Percentiles rank a stretch among this genome's conserved stretches.
Conservation (phyloP, 2,888 invertebrate genomes). For the Pilophorus perplexus region DNA sequence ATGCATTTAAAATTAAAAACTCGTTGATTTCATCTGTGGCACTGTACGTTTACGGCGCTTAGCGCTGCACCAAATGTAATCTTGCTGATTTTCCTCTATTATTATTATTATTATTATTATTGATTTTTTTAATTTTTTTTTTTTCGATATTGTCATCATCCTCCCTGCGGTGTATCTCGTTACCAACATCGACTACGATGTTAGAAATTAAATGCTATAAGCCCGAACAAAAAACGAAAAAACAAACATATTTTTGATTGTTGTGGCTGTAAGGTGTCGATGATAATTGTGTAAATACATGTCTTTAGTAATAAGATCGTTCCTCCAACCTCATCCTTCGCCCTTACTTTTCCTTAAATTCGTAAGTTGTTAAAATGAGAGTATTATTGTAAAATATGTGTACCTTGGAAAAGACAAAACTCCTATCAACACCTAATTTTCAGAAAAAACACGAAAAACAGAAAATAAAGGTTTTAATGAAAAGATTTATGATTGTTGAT, state of each 20-base stretch:
- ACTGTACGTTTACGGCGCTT: too few species aligned
- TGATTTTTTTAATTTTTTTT: too few species aligned
- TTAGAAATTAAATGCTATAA: not conserved
- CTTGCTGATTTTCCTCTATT: too few species aligned
- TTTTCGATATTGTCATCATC: too few species aligned
- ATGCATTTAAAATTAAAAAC: too few species aligned
- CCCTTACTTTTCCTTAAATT: not conserved
- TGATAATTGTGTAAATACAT: slow-evolving; percentile 10
- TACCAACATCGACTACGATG: too few species aligned
- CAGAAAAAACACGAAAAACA: slow-evolving; percentile 13
- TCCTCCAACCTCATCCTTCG: not conserved
- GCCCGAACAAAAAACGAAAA: too few species aligned
- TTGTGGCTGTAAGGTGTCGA: slow-evolving; percentile 6
- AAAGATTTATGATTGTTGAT: not conserved
- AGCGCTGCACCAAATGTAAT: too few species aligned
- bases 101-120: too few species aligned
- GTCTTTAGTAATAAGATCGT: slow-evolving; percentile 4
- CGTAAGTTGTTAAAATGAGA: not conserved
- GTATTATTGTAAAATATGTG: slow-evolving; percentile 26
- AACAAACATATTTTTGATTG: slow-evolving; percentile 1
- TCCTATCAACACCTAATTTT: slow-evolving; percentile 15
- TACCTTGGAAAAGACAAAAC: slow-evolving; percentile 7
- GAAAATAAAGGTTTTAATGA: slow-evolving; percentile 28
- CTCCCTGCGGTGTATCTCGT: too few species aligned
- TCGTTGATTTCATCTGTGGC: too few species aligned